These are phyloP conservation scores for Eumacrocentrus americanus DNA, from an alignment of 2,888 invertebrate species.

Conservation along the genomic window DNA sequence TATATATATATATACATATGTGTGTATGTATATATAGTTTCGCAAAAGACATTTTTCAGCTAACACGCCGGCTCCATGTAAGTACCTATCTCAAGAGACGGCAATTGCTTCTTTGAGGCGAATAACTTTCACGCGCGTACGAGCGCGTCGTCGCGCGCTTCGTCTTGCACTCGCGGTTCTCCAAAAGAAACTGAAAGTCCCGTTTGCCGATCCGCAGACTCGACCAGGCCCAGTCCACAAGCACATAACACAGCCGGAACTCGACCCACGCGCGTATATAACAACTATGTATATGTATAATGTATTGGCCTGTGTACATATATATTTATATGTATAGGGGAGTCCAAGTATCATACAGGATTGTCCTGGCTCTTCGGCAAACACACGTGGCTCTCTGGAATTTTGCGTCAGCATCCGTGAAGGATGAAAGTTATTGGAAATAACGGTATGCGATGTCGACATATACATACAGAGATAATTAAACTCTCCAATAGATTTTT, in stretches of 20 bases:
- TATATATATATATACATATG: no score
- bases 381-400: not conserved
- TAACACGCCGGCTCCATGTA: conserved; percentile 24
- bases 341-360: no score
- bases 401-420: not conserved
- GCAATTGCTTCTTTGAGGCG: conserved; percentile 15
- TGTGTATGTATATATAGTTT: no score
- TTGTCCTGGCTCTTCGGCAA: no score
- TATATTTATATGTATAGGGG: no score
- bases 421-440: conserved; percentile 14
- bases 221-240: not conserved
- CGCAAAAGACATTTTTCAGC: conserved; percentile 15
- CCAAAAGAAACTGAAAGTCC: conserved; percentile 60
- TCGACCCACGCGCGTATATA: conserved; percentile 2
- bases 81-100: conserved; percentile 23
- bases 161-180: conserved; percentile 51
- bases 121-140: conserved; percentile 34
- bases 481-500: no score
- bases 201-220: conserved; percentile 38
- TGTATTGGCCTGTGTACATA: not conserved
- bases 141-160: conserved; percentile 34
- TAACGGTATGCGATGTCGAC: not conserved
- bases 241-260: conserved; percentile 14
- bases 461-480: not conserved
- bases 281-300: conserved; percentile 1